Conservation (phyloP, 2,888 invertebrate genomes). For the Ectobius pallidus region DNA sequence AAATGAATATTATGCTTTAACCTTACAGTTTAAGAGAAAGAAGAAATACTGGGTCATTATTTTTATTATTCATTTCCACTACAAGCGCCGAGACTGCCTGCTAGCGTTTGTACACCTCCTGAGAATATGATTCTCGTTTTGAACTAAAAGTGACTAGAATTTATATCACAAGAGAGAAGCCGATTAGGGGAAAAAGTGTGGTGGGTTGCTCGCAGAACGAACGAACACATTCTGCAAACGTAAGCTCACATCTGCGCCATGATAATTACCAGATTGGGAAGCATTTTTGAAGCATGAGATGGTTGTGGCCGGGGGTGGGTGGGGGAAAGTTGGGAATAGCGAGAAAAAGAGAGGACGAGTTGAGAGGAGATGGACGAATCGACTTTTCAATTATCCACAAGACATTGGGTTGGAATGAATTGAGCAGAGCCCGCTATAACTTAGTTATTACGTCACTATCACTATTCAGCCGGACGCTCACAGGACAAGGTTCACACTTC, state of each 20-base stretch:
- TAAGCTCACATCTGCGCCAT: conserved; percentile 26
- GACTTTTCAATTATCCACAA: conserved; percentile 24
- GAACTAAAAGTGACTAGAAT: neutral
- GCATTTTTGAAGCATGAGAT: conserved; percentile 11
- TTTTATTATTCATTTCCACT: no score
- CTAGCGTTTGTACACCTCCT: no score
- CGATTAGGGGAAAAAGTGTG: conserved; percentile 4
- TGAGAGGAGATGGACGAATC: neutral
- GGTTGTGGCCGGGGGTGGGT: neutral
- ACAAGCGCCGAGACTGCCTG: no score
- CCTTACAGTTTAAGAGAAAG: no score
- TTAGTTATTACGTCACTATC: neutral
- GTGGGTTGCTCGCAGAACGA: no score
- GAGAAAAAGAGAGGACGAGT: neutral
- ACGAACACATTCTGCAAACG: conserved; percentile 23
- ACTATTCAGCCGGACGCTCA: neutral
- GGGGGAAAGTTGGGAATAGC: neutral
- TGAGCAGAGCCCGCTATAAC: neutral
- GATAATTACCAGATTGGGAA: conserved; percentile 28
- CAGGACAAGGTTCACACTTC: neutral
- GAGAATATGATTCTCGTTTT: neutral
- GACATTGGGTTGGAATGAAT: neutral
- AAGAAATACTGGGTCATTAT: no score
- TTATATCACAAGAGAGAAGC: neutral
- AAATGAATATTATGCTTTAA: no score